Percentiles rank a stretch among this genome's conserved stretches.
phyloP scores from a whole-genome alignment of 2,113 vertebrate species.

The Orientallactaga bullata region DNA sequence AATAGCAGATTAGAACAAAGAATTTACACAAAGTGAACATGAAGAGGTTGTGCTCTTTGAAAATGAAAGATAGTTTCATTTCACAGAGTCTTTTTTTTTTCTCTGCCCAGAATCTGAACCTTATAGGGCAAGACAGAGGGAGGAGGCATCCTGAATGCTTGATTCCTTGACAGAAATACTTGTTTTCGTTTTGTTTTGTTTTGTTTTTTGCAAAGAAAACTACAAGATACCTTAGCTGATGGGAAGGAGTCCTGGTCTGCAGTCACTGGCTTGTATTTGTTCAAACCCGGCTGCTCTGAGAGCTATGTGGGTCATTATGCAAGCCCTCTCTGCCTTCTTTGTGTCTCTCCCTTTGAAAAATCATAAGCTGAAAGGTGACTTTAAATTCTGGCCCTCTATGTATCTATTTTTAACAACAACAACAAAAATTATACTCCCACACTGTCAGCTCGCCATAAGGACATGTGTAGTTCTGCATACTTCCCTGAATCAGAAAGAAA shows the following conservation, averaged over 20 bases:
- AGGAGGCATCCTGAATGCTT: neutral
- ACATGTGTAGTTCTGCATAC: constrained; percentile 65
- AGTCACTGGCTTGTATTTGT: accelerated
- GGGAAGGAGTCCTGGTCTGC: neutral
- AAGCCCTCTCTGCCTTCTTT: neutral
- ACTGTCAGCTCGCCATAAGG: constrained; percentile 30
- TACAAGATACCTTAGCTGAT: neutral
- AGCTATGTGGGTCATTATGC: neutral
- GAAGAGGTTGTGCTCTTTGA: neutral
- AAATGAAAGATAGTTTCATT: neutral
- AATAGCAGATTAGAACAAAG: neutral
- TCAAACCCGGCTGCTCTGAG: neutral
- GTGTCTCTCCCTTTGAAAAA: neutral
- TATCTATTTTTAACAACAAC: constrained; percentile 70
- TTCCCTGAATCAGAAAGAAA: constrained; percentile 62
- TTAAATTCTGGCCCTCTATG: neutral
- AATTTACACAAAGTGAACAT: neutral
- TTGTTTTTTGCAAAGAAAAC: neutral
- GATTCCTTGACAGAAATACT: neutral
- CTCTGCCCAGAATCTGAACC: neutral
- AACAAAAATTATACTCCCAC: constrained; percentile 38
- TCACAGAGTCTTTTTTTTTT: neutral
- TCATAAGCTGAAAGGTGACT: neutral
- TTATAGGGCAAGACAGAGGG: neutral
- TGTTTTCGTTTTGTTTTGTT: no score